A percentile compares a stretch with the other conserved stretches of the same genome.
Conservation (phyloP, 2,888 invertebrate species). For the Melanchra persicariae region DNA sequence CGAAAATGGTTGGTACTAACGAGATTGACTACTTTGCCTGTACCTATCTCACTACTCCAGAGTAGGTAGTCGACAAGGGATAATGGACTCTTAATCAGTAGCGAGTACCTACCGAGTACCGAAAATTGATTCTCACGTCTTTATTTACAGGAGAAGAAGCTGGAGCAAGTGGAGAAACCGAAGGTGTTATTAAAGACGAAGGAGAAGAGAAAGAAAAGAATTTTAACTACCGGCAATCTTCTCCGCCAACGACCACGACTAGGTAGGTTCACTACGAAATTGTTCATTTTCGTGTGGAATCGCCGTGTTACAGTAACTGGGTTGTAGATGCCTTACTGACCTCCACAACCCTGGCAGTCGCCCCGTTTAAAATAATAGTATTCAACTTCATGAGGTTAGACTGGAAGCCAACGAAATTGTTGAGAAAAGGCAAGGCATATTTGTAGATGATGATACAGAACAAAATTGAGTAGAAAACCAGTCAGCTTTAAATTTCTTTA, state of each 20-base stretch:
- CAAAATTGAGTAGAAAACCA: not conserved
- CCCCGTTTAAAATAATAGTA: too few species aligned
- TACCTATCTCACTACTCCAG: not conserved
- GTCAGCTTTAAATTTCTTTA: not conserved
- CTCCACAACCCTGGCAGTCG: too few species aligned
- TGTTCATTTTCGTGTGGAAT: too few species aligned
- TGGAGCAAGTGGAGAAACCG: not conserved
- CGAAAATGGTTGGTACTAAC: slow-evolving; percentile 20
- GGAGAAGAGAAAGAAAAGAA: not conserved
- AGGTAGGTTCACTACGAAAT: slow-evolving; percentile 44
- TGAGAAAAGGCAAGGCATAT: too few species aligned
- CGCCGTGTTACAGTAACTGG: too few species aligned
- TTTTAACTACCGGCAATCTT: slow-evolving; percentile 25
- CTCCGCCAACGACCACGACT: slow-evolving; percentile 58
- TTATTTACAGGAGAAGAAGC: slow-evolving; percentile 23
- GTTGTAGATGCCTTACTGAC: too few species aligned
- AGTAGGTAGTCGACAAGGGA: not conserved
- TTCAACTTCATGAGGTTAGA: too few species aligned
- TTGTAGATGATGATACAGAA: not conserved
- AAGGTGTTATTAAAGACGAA: not conserved
- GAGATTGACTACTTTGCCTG: not conserved
- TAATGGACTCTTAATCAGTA: not conserved
- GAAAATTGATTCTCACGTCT: too few species aligned
- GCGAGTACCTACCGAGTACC: not conserved
- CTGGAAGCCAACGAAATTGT: too few species aligned